phyloP scores from a whole-genome alignment of 2,888 invertebrate species.

The Brachypalpus laphriformis region DNA sequence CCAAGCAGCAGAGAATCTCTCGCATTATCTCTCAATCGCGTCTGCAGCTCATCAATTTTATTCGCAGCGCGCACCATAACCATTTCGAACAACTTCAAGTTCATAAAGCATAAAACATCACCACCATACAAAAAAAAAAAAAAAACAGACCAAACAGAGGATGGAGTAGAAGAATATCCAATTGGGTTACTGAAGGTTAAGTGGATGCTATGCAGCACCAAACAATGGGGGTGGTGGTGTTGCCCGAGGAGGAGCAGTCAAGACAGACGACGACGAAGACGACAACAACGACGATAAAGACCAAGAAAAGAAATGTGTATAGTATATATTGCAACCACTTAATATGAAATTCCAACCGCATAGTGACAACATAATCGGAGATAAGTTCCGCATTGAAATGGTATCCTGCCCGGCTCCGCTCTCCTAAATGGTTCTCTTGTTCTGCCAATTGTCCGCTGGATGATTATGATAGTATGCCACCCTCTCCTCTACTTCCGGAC shows the following conservation, averaged over 20 bases:
- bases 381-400: slow-evolving; percentile 71
- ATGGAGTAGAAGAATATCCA: slow-evolving; percentile 31
- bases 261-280: background rate
- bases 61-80: slow-evolving; percentile 52
- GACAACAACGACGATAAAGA: background rate
- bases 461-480: slow-evolving; percentile 59
- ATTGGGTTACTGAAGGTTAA: slow-evolving; percentile 71
- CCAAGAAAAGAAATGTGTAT: slow-evolving; percentile 8
- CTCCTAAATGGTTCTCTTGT: slow-evolving; percentile 53
- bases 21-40: slow-evolving; percentile 50
- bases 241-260: slow-evolving; percentile 4
- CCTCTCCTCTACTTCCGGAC: background rate
- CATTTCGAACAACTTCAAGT: slow-evolving; percentile 48
- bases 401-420: slow-evolving; percentile 41
- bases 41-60: slow-evolving; percentile 71
- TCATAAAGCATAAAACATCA: slow-evolving; percentile 67
- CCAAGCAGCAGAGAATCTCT: background rate
- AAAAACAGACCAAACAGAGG: background rate
- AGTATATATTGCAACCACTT: slow-evolving; percentile 61
- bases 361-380: slow-evolving; percentile 74
- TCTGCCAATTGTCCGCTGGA: slow-evolving; percentile 66
- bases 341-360: slow-evolving; percentile 71
- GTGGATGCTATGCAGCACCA: slow-evolving; percentile 59
- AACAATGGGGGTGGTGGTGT: slow-evolving; percentile 40
- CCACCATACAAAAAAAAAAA: slow-evolving; percentile 15